Percentiles rank a stretch among this genome's conserved stretches.
Conservation (phyloP, 1,140 invertebrate genomes). For the Melanaphis sacchari region DNA sequence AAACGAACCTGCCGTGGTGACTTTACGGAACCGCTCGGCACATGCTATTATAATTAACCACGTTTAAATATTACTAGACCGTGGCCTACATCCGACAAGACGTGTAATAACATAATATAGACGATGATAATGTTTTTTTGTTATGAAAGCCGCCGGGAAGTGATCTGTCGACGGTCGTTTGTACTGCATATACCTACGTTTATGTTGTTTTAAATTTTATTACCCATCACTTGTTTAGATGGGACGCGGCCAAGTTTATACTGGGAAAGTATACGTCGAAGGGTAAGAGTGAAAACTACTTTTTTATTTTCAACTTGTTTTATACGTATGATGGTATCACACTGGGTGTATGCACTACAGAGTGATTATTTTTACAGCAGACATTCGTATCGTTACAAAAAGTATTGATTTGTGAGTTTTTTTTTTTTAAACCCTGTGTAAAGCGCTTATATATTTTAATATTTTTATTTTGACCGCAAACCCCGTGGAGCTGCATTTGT, state of each 20-base stretch:
- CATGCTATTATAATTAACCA: not conserved
- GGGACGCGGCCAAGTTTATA: not conserved
- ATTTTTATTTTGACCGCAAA: not conserved
- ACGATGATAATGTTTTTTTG: not conserved
- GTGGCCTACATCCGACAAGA: not conserved
- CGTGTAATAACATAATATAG: not conserved
- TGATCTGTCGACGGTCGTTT: not conserved
- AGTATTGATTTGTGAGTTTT: not conserved
- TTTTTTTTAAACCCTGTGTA: not conserved
- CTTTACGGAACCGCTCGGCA: constrained; percentile 21
- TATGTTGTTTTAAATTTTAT: not conserved
- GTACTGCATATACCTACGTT: not conserved
- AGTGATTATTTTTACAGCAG: not conserved
- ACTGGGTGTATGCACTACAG: not conserved
- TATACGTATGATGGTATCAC: not conserved
- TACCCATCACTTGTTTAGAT: not conserved
- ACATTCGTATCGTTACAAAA: not conserved
- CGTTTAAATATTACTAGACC: not conserved
- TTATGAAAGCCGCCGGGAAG: not conserved
- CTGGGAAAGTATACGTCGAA: too few relatives aligned
- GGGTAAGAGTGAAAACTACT: constrained; percentile 15
- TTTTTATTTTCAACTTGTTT: constrained; percentile 2
- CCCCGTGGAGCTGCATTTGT: not conserved
- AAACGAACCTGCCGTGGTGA: not conserved
- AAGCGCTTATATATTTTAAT: not conserved